Base-by-base conservation (phyloP, 2,888 invertebrate genomes). In the Deilephila porcellus region DNA sequence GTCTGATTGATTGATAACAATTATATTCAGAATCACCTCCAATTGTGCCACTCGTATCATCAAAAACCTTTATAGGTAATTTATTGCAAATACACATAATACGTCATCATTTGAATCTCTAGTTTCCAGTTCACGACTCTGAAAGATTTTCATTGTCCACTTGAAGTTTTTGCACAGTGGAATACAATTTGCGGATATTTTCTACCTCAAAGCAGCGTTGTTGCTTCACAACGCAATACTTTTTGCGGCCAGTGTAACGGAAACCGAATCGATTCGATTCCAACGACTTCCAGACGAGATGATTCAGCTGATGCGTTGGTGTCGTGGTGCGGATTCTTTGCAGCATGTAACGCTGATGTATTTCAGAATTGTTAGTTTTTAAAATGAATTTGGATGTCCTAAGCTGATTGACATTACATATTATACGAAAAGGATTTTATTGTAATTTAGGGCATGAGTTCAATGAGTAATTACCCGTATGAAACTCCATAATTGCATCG, bases 101-200 rank as follows among this genome's bases (percentile, higher is more conserved):
- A 25, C 25, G 25, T 25, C 11, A 45, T 45, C 3, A 45, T 45
- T 45, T 45, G 14, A 14, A 45, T 45, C 3, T 45, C 45, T 14
- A 45, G 3, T 45, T 45, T 8, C 11, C 11, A 45, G 45, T 3
- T 45, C 45, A 2, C 11, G 11, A 11, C 3, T 45, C 45, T 45
- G 11, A 45, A 45, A 45, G 45, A 52, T 14, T 29, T n/a, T 25
- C 45, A 52, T 64, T 64, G 37, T 52, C 25, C 20, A 45, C 14
- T 67, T 34, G 37, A 64, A 14, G 37, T 64, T 67, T 67, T 45
- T 67, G 45, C 25, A 11, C 20, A 17, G 25, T 29, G 7, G 25
- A 67, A 67, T 25, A 14, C 14, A 67, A 67, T 67, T 67, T 52
- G 25, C 45, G 6, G 45, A 20, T 45, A 67, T 67, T 67, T 67